phyloP scores from a whole-genome alignment of 2,113 vertebrate genomes.

The Barbus barbus region DNA sequence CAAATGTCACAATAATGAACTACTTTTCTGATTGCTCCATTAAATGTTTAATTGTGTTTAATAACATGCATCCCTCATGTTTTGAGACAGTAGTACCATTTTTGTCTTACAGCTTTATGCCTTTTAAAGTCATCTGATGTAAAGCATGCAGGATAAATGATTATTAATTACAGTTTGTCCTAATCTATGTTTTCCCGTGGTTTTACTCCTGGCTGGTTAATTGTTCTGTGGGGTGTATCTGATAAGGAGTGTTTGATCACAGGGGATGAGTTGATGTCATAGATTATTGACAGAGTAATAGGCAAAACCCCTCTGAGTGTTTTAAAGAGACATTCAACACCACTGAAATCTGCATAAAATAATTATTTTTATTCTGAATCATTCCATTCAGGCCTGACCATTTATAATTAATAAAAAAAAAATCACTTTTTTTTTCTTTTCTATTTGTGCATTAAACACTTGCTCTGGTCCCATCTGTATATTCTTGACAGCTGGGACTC shows the following conservation, averaged over 20 bases:
- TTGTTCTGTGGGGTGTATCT: neutral
- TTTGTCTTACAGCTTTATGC: neutral
- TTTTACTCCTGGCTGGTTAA: neutral
- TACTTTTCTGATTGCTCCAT: neutral
- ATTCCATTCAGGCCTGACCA: no score
- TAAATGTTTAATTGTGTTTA: neutral
- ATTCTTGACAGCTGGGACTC: no score
- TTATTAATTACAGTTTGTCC: neutral
- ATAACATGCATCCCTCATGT: neutral
- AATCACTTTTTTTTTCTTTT: no score
- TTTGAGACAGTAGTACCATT: neutral
- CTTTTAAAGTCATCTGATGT: neutral
- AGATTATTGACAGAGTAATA: no score
- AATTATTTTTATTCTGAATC: no score
- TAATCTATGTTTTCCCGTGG: neutral
- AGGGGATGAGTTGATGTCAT: no score
- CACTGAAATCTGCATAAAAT: no score
- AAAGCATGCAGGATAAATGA: neutral
- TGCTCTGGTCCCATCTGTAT: no score
- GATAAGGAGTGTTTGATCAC: neutral
- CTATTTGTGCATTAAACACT: no score
- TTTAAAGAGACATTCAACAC: no score
- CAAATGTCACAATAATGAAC: neutral
- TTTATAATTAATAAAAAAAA: no score
- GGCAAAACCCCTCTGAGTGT: no score